These are phyloP conservation scores for Halichondria panicea DNA, from an alignment of 37 sponge, comb jelly and placozoan genomes.

Conservation along the genomic window DNA sequence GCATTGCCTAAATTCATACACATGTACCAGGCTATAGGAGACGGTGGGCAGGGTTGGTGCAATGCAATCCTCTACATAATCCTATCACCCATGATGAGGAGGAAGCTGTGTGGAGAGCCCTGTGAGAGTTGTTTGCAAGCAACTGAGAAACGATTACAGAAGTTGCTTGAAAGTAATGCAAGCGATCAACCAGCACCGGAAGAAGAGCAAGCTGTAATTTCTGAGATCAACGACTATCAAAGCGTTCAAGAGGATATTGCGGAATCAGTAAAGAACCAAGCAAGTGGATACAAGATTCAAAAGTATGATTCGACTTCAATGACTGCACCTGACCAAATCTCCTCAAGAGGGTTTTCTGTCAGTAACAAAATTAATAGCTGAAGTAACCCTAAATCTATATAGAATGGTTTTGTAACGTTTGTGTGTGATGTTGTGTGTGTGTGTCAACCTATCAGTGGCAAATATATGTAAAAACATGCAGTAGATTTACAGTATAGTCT, in stretches of 20 bases:
- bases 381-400: too few species aligned
- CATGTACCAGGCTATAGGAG: constrained; percentile 66
- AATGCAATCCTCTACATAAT: constrained; percentile 71
- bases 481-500: too few species aligned
- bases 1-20: too few species aligned
- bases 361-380: too few species aligned
- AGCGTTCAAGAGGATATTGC: not conserved
- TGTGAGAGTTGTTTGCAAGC: not conserved
- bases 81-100: constrained; percentile 38
- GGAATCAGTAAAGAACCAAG: not conserved
- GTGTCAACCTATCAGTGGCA: too few species aligned
- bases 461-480: too few species aligned
- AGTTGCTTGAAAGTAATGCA: not conserved
- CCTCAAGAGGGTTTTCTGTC: too few species aligned
- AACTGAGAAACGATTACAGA: not conserved
- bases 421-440: too few species aligned
- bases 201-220: too few species aligned
- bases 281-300: not conserved
- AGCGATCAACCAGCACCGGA: too few species aligned
- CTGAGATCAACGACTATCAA: too few species aligned
- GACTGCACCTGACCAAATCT: not conserved
- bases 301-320: not conserved
- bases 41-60: constrained; percentile 76
- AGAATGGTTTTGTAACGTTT: too few species aligned
- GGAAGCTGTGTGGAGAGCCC: constrained; percentile 18